phyloP scores from a whole-genome alignment of 2,888 invertebrate species.

The Brachypterus glaber region DNA sequence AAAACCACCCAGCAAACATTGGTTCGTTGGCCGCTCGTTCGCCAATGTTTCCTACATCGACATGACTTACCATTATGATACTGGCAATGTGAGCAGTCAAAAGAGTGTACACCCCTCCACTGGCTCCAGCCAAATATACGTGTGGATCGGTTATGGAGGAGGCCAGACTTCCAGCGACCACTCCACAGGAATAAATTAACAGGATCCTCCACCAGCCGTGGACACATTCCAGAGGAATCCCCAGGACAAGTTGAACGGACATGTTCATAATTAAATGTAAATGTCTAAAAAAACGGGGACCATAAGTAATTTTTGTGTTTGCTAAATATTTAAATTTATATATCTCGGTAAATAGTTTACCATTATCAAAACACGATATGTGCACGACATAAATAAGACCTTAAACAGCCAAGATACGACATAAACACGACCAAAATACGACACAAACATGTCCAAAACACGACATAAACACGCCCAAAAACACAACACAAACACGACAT shows the following conservation, averaged over 20 bases:
- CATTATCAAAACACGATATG: background rate
- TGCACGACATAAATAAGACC: background rate
- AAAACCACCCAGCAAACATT: too few relatives aligned
- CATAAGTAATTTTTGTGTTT: slow-evolving; percentile 5
- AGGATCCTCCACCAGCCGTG: slow-evolving; percentile 89
- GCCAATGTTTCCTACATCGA: too few relatives aligned
- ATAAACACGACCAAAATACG: background rate
- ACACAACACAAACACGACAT: too few relatives aligned
- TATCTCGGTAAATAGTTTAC: background rate
- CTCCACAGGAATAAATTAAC: slow-evolving; percentile 71
- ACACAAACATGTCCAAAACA: background rate
- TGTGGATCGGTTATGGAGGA: slow-evolving; percentile 68
- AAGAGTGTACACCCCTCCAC: slow-evolving; percentile 87
- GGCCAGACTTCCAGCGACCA: slow-evolving; percentile 70
- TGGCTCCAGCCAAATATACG: slow-evolving; percentile 79
- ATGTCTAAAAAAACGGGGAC: slow-evolving; percentile 44
- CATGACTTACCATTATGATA: slow-evolving; percentile 75
- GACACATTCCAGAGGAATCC: slow-evolving; percentile 90
- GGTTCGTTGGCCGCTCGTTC: too few relatives aligned
- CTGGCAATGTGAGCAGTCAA: slow-evolving; percentile 88
- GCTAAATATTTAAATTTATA: background rate
- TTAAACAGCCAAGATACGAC: background rate
- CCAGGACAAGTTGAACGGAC: slow-evolving; percentile 81
- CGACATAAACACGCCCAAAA: too few relatives aligned
- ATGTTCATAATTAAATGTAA: slow-evolving; percentile 83